Conservation (phyloP, 2,888 invertebrate species). For the Operophtera brumata region DNA sequence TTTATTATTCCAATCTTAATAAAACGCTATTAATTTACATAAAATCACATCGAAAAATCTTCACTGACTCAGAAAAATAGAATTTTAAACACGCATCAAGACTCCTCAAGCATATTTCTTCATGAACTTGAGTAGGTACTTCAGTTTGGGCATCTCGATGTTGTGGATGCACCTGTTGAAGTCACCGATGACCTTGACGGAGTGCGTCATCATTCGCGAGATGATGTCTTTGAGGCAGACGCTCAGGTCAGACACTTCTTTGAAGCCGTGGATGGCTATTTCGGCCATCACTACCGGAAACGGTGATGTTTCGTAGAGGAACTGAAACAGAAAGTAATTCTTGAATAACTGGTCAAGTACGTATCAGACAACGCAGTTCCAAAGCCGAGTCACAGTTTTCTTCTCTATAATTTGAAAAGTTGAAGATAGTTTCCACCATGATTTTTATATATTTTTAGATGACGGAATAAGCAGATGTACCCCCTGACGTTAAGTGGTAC, state of each 20-base stretch:
- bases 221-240: conserved; percentile 75
- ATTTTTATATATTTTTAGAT: too few species aligned
- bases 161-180: conserved; percentile 76
- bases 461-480: too few species aligned
- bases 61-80: neutral
- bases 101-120: conserved; percentile 68
- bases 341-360: neutral
- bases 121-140: conserved; percentile 74
- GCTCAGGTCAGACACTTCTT: conserved; percentile 74
- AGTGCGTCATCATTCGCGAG: conserved; percentile 76
- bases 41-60: neutral
- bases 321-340: conserved; percentile 44
- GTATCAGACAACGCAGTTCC: too few species aligned
- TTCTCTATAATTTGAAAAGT: too few species aligned
- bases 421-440: too few species aligned
- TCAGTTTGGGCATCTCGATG: conserved; percentile 75
- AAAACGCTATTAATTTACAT: neutral
- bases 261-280: conserved; percentile 74
- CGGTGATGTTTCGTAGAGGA: conserved; percentile 74
- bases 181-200: conserved; percentile 75
- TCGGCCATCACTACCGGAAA: conserved; percentile 77
- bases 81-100: neutral
- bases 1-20: too few species aligned
- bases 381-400: too few species aligned
- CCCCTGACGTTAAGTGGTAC: too few species aligned